phyloP scores from a whole-genome alignment of 2,797 vertebrate genomes.

The Sebastes variabilis region DNA sequence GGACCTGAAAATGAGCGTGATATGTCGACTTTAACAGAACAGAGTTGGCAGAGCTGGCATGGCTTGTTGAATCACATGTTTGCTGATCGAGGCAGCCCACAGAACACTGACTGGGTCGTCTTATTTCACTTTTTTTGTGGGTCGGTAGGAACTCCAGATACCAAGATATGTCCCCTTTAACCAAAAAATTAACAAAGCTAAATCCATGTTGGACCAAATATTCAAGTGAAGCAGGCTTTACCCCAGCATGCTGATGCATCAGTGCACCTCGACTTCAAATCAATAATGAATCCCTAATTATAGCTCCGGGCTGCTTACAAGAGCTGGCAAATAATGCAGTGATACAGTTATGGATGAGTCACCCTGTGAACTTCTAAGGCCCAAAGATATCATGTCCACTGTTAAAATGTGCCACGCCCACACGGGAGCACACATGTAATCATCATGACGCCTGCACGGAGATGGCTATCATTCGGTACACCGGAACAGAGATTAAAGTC shows the following conservation, averaged over 20 bases:
- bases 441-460: background rate
- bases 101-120: too few species aligned
- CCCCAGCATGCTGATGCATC: background rate
- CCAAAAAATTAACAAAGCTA: background rate
- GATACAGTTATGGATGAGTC: constrained; percentile 7
- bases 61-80: too few species aligned
- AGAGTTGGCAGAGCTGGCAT: too few species aligned
- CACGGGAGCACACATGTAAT: background rate
- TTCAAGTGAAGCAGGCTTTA: background rate
- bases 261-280: background rate
- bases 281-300: constrained; percentile 12
- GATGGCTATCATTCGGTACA: background rate
- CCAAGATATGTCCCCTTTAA: too few species aligned
- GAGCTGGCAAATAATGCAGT: background rate
- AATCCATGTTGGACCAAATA: background rate
- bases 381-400: background rate
- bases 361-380: background rate
- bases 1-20: too few species aligned
- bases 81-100: too few species aligned
- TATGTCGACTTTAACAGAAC: too few species aligned
- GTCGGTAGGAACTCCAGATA: too few species aligned
- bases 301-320: background rate
- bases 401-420: background rate
- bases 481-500: background rate
- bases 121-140: too few species aligned